Evolutionary conservation across 2,888 invertebrate species (phyloP), one percentile per base, ranked within the genome.

Genomic region (Acanthosepion pharaonis): DNA sequence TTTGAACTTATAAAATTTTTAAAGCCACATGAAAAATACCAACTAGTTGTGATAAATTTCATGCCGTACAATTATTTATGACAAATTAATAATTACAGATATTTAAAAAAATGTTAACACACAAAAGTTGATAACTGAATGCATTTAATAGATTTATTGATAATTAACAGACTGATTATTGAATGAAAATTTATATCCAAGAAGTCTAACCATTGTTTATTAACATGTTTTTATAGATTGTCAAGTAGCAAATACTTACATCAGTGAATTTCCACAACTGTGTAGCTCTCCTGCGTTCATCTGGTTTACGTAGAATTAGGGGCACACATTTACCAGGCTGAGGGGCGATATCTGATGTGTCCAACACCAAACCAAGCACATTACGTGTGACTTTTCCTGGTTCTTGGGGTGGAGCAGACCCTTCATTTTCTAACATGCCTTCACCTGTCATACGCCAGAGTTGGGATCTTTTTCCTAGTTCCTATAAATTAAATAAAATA

Each of bases 401-500:
- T 95, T 98, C 98, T 42, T 97, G 96, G 15, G 98, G 98, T 25
- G 98, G 97, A 94, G 97, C 97, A 94, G 98, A 98, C 95, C 99
- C 99, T 97, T 99, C 99, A 97, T 99, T 99, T 96, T 99, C 98
- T 95, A 99, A 98, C 97, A 99, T 98, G 0, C 99, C 99, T 96
- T 98, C 98, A 8, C 98, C 98, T 53, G 99, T 99, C 98, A 99
- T 98, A 64, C 99, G 98, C 99, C 99, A 99, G 94, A 99, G 97
- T 97, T 99, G 99, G 0, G 98, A 97, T 53, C 97, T 96, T 94
- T 97, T 97, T 48, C 97, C 97, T 5, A 96, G 96, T 95, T 97
- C 97, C 97, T 97, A 95, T 0, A n/a, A 78, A 78, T n/a, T 3
- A 78, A 33, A 78, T 78, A 78, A n/a, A 78, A 59, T n/a, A n/a